Percentiles rank a stretch among this genome's conserved stretches.
These are phyloP conservation scores for Bufo bufo DNA, from an alignment of 2,113 vertebrate species.

Conservation along the genomic window DNA sequence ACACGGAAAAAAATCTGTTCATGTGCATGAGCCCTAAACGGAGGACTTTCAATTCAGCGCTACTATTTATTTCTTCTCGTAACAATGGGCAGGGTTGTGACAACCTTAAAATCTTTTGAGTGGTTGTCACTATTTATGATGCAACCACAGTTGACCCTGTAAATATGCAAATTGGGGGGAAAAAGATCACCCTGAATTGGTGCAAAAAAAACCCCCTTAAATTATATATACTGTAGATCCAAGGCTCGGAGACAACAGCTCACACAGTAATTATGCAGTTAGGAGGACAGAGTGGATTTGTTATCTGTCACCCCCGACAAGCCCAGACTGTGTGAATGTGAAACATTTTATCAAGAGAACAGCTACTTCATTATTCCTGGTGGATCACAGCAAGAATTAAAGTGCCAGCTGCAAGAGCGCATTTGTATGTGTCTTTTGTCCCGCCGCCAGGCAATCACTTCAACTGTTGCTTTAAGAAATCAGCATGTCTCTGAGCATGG, in stretches of 20 bases:
- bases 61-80: too few relatives aligned
- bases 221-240: not conserved
- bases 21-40: too few relatives aligned
- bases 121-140: too few relatives aligned
- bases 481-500: not conserved
- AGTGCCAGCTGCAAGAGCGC: conserved; percentile 28
- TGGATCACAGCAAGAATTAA: conserved; percentile 19
- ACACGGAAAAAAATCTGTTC: too few relatives aligned
- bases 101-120: too few relatives aligned
- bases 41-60: too few relatives aligned
- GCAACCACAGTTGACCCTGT: too few relatives aligned
- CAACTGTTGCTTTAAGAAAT: not conserved
- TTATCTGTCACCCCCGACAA: conserved; percentile 2
- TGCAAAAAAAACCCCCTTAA: not conserved
- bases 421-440: not conserved
- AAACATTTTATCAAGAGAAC: conserved; percentile 35
- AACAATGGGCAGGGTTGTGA: too few relatives aligned
- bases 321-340: not conserved
- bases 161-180: too few relatives aligned
- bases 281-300: conserved; percentile 20
- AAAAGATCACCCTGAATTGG: not conserved
- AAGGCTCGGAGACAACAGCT: not conserved
- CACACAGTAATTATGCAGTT: not conserved
- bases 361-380: conserved; percentile 24
- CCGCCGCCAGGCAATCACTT: not conserved